These are phyloP conservation scores for Thalpophila matura DNA, from an alignment of 2,888 invertebrate genomes.

Conservation along the genomic window DNA sequence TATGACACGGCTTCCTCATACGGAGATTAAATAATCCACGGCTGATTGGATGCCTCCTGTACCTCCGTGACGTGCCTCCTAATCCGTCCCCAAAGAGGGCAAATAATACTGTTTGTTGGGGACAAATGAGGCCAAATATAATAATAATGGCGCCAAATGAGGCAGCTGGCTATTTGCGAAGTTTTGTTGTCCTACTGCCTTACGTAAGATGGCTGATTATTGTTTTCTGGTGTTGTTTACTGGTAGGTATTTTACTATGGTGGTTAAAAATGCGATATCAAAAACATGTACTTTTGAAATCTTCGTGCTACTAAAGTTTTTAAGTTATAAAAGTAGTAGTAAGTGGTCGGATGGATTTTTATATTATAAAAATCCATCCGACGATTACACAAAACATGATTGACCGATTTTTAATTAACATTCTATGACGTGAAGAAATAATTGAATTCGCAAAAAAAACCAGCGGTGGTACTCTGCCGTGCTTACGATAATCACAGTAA, in stretches of 20 bases:
- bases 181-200: constrained; percentile 25
- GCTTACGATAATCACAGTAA: no score
- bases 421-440: no score
- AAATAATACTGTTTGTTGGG: constrained; percentile 49
- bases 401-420: no score
- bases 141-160: constrained; percentile 38
- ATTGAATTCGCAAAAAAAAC: no score
- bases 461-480: no score
- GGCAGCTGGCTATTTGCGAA: constrained; percentile 29
- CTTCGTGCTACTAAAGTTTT: no score
- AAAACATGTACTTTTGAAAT: no score
- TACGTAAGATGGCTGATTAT: constrained; percentile 16
- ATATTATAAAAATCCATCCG: no score
- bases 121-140: constrained; percentile 54
- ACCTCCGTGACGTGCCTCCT: constrained; percentile 49
- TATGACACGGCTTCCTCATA: constrained; percentile 12
- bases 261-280: no score
- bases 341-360: no score
- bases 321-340: no score
- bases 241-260: background rate
- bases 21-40: constrained; percentile 57
- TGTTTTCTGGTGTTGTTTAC: constrained; percentile 5
- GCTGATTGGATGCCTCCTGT: constrained; percentile 53
- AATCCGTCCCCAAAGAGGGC: constrained; percentile 37
- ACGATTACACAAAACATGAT: no score